Evolutionary conservation across 2,888 invertebrate genomes (phyloP).

Genomic region (Pherbina coryleti): DNA sequence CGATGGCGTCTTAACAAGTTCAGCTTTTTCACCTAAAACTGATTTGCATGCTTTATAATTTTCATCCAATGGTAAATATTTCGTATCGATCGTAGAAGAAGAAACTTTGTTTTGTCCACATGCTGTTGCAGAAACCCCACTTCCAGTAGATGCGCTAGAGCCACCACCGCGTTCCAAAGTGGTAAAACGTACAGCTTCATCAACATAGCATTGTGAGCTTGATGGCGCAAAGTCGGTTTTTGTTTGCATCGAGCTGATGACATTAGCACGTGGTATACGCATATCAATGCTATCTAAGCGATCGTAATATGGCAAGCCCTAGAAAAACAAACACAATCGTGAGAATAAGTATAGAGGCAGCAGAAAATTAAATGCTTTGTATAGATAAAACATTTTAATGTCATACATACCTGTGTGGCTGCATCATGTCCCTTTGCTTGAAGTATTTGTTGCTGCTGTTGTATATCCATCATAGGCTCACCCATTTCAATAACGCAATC

Average conservation of each 20-base stretch:
- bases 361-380: no score
- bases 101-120: conserved; percentile 26
- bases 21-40: conserved; percentile 56
- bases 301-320: conserved; percentile 56
- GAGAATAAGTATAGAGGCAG: not conserved
- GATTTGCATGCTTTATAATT: conserved; percentile 62
- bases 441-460: conserved; percentile 51
- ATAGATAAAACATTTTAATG: no score
- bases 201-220: conserved; percentile 57
- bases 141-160: conserved; percentile 35
- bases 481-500: conserved; percentile 71
- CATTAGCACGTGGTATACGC: conserved; percentile 55
- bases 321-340: conserved; percentile 40
- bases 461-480: conserved; percentile 58
- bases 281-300: conserved; percentile 54
- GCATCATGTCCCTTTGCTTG: conserved; percentile 50
- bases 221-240: conserved; percentile 56
- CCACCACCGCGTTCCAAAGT: conserved; percentile 53
- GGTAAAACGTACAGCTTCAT: conserved; percentile 59
- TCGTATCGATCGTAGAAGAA: conserved; percentile 46
- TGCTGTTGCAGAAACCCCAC: not conserved
- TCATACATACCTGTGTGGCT: conserved; percentile 44
- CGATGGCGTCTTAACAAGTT: conserved; percentile 51
- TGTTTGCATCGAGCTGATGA: conserved; percentile 51
- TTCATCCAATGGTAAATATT: conserved; percentile 60